Evolutionary conservation across 1,140 invertebrate genomes (phyloP), one percentile per base, ranked within the genome.

Genomic region (Drosophila sp.): DNA sequence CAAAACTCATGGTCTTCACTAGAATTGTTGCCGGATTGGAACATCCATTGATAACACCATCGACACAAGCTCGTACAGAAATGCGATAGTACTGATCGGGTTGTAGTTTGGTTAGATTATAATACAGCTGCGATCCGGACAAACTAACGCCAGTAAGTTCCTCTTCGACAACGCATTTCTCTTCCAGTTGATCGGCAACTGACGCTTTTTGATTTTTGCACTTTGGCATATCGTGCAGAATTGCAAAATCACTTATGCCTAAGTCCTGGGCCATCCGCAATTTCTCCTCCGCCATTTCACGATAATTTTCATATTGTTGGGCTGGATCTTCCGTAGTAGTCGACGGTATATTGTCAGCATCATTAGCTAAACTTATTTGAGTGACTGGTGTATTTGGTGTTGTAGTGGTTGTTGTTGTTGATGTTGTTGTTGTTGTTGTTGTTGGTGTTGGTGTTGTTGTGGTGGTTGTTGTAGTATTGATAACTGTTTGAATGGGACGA

Each of bases 21-120:
- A 72, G 9, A 6, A 78, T 48, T 6, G 70, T 76, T 0, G 70
- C 13, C 0, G 83, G 83, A 4, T 64, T 69, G 5, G 90, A 90
- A 21, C 90, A 91, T 0, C 80, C 87, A 41, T 91, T 91, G 32
- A 72, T 18, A 41, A 91, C 56, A 18, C 59, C 72, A 0, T 75
- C 65, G 0, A 77, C 86, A 64, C 90, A 91, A 2, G 90, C 90
- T 0, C 78, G 62, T 0, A 91, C 58, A 13, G 71, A 65, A 1
- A 91, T 66, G 3, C 73, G 76, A 71, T 91, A 91, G 7, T 32
- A 65, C 40, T 59, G 50, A 9, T 76, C 18, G 14, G 71, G 58
- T n/a, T 72, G 7, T 14, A 91, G 34, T 2, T 70, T 32, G 0
- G 65, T 43, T 2, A 75, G 16, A 3, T 62, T 74, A 18, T 72